A percentile compares a stretch with the other conserved stretches of the same genome.
phyloP scores from a whole-genome alignment of 2,797 vertebrate genomes.

The Bryconaethiops microstoma region DNA sequence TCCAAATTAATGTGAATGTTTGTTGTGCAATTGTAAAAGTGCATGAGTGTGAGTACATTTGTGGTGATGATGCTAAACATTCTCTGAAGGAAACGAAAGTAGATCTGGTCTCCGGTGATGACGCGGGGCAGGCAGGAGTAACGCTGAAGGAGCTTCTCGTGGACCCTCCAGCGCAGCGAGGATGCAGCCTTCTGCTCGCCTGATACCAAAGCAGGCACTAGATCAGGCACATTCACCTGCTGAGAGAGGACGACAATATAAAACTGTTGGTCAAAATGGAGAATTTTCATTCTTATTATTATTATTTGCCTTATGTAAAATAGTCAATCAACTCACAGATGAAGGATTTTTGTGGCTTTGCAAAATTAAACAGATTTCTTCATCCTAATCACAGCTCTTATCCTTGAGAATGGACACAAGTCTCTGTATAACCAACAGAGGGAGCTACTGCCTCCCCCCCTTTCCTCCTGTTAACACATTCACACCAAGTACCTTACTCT shows the following conservation, averaged over 20 bases:
- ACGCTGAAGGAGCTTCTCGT: constrained; percentile 90
- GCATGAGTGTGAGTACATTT: constrained; percentile 78
- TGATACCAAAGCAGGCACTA: constrained; percentile 87
- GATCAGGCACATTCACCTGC: constrained; percentile 82
- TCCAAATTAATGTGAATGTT: neutral
- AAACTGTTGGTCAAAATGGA: neutral
- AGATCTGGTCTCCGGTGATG: constrained; percentile 91
- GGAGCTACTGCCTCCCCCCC: neutral
- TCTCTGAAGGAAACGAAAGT: constrained; percentile 90
- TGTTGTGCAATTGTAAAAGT: neutral
- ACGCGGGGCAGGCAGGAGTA: constrained; percentile 89
- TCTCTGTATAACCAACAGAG: neutral
- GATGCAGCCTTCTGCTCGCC: constrained; percentile 90
- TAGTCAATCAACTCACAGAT: neutral
- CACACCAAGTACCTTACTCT: constrained; percentile 83
- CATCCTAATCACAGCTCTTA: neutral
- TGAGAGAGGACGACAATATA: constrained; percentile 27
- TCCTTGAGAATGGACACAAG: neutral
- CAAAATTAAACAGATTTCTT: neutral
- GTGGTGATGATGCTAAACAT: constrained; percentile 91
- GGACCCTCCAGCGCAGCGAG: constrained; percentile 92
- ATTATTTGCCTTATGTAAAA: neutral
- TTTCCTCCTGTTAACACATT: neutral
- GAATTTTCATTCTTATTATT: neutral
- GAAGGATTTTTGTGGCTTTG: neutral